Evolutionary conservation across 2,797 vertebrate species (phyloP).

Genomic region (Calcarius lapponicus): DNA sequence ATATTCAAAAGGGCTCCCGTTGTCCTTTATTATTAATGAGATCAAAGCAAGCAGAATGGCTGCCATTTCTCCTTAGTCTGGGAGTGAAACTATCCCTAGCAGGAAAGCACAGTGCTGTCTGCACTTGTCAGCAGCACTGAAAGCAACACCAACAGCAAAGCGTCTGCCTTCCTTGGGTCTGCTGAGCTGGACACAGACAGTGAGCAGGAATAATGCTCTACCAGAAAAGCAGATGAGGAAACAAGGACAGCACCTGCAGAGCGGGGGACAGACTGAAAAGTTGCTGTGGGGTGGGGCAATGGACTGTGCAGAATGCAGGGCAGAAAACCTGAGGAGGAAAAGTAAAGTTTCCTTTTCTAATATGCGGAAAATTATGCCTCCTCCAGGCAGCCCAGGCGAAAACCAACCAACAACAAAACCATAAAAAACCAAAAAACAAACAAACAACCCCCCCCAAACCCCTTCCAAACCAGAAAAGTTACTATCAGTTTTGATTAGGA

Average conservation of each 20-base stretch:
- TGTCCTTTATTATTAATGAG: constrained; percentile 32
- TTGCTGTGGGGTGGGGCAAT: not conserved
- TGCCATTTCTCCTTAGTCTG: constrained; percentile 20
- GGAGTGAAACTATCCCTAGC: not conserved
- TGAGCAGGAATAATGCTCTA: not conserved
- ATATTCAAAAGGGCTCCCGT: not conserved
- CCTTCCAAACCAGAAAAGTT: not conserved
- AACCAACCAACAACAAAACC: not conserved
- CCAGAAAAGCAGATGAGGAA: not conserved
- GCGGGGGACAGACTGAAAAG: not conserved
- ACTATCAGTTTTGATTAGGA: not conserved
- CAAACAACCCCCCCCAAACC: not conserved
- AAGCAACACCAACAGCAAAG: not conserved
- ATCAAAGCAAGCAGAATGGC: constrained; percentile 28
- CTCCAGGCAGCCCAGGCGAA: not conserved
- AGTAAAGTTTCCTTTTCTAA: not conserved
- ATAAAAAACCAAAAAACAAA: not conserved
- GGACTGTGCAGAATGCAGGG: not conserved
- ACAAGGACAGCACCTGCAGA: not conserved
- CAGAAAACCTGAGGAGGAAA: not conserved
- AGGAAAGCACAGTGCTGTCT: not conserved
- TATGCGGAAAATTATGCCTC: not conserved
- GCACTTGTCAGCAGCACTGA: not conserved
- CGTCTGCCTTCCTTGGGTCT: not conserved
- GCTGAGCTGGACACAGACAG: not conserved